Evolutionary conservation across 2,113 vertebrate species (phyloP), one percentile per base, ranked within the genome.

Genomic region (Zeus faber): DNA sequence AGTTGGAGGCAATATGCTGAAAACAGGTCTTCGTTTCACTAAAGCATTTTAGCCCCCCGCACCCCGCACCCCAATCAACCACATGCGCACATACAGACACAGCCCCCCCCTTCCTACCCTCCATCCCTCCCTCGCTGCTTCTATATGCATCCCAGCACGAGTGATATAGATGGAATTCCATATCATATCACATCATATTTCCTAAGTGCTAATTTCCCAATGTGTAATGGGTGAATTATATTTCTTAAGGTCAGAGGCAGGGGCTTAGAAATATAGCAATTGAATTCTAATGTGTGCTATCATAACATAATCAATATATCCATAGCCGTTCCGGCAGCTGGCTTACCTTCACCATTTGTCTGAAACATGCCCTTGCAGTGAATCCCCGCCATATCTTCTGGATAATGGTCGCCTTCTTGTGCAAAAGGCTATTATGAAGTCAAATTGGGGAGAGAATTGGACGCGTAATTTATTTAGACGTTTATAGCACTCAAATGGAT

Each of bases 311-410:
- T 89, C 88, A 86, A 90, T 88, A 89, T 70, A 82, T 80, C 81
- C 80, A 79, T 81, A 75, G 77, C 67, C 17, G 27, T 78, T 79
- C 68, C 74, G 62, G 74, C 54, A 64, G 35, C 49, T 75, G 74
- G 64, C 87, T 88, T 95, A 98, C 97, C 95, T 95, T 81, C 70
- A 94, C 82, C 82, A 84, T 80, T 79, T 85, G 79, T 84, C 85
- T 90, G 85, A 91, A 92, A 26, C 31, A 27, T 81, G 85, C 89
- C 86, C 91, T 91, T 79, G 90, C 87, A 70, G 46, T 79, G 86
- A 91, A 95, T 68, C 92, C 89, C 67, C 94, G 86, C 95, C 96
- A 98, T 72, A 77, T 88, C 81, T 92, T 98, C 86, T 98, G 95
- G 76, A 99, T 93, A 74, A 80, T 31, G 61, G 80, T 83, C 2